phyloP scores from a whole-genome alignment of 1,140 invertebrate genomes.

The Calosoma granatense region DNA sequence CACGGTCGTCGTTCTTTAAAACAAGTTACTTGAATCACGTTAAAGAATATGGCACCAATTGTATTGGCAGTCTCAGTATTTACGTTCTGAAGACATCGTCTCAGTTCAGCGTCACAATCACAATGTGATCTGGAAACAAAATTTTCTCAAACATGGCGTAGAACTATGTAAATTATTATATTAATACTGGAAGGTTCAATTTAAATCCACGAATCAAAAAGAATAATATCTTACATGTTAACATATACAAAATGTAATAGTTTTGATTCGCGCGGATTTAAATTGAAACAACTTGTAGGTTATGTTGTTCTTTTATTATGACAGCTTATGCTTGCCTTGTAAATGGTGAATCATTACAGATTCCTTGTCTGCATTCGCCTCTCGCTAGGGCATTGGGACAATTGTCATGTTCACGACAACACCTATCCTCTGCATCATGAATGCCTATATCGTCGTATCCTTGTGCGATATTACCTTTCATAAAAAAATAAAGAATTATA shows the following conservation, averaged over 20 bases:
- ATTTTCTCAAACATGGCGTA: background rate
- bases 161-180: too few relatives aligned
- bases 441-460: constrained; percentile 55
- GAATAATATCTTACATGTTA: too few relatives aligned
- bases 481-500: too few relatives aligned
- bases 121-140: constrained; percentile 48
- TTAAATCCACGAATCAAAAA: too few relatives aligned
- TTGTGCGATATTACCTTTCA: constrained; percentile 18
- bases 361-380: constrained; percentile 48
- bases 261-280: too few relatives aligned
- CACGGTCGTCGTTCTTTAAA: constrained; percentile 55
- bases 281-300: too few relatives aligned
- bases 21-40: constrained; percentile 55
- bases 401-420: constrained; percentile 67
- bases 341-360: constrained; percentile 57
- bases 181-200: too few relatives aligned
- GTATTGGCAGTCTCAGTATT: constrained; percentile 58
- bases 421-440: constrained; percentile 53
- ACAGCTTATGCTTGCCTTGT: too few relatives aligned
- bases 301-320: too few relatives aligned
- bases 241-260: too few relatives aligned
- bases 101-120: constrained; percentile 58
- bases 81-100: constrained; percentile 51
- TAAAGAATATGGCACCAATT: constrained; percentile 59
- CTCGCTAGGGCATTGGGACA: constrained; percentile 51